Evolutionary conservation across 1,140 invertebrate species (phyloP).

Genomic region (Zeugodacus cucurbitae): DNA sequence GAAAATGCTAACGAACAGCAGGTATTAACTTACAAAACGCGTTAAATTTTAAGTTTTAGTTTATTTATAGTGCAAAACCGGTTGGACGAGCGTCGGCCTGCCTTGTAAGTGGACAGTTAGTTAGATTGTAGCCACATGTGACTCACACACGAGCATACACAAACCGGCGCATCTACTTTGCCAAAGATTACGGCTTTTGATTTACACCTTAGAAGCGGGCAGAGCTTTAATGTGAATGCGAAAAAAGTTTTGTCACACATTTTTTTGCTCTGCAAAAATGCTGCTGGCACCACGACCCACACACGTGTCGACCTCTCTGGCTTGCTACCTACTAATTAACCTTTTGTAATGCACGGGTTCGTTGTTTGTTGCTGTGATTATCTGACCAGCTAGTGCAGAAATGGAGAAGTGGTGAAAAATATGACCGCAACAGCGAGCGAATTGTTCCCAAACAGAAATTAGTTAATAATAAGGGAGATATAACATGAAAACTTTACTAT

Average conservation of each 20-base stretch:
- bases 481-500: too few species aligned
- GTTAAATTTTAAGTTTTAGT: background rate
- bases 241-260: background rate
- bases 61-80: conserved; percentile 28
- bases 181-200: background rate
- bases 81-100: background rate
- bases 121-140: background rate
- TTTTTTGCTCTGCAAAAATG: background rate
- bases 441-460: too few species aligned
- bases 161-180: background rate
- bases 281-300: background rate
- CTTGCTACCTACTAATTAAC: background rate
- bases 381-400: too few species aligned
- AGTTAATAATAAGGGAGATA: too few species aligned
- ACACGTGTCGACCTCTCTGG: background rate
- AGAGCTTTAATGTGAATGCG: background rate
- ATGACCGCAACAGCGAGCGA: too few species aligned
- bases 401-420: too few species aligned
- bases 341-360: background rate
- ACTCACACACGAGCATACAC: background rate
- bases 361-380: background rate
- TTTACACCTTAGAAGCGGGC: background rate
- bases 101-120: background rate
- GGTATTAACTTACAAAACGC: background rate
- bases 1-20: too few species aligned